Evolutionary conservation across 2,888 invertebrate genomes (phyloP), one percentile per base, ranked within the genome.

Genomic region (Pinctada fucata): DNA sequence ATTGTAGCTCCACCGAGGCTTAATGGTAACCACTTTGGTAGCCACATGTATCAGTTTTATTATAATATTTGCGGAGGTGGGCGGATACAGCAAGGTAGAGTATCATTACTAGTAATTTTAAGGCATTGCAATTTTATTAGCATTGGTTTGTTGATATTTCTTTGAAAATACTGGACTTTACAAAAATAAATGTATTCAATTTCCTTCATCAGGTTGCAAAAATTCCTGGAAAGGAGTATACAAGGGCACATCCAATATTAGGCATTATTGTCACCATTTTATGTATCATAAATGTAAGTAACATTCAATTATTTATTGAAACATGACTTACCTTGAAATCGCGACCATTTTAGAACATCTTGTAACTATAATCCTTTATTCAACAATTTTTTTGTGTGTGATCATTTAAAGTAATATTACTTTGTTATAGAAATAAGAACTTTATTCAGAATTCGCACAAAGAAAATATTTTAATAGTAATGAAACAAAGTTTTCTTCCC

Each of bases 231-330:
- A 84, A 86, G 76, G 75, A 79, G 49, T 86, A 85, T 63, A 50
- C 83, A n/a, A 75, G 80, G 47, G 90, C 91, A 31, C 91, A 91
- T 81, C 91, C 91, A 47, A 83, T 89, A 47, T 85, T 91, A 13
- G 91, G 91, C 10, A 90, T 91, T 76, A 90, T 90, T 71, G 87
- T 89, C 45, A 88, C 90, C 49, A 83, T 88, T 69, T 85, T 91
- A 73, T 84, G 85, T 78, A 72, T 91, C n/a, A 78, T 89, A 66
- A 91, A 91, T 84, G 91, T 91, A 83, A 91, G 91, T 86, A 58
- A 31, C 31, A 31, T 31, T 31, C 31, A 31, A 31, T 31, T 31
- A 31, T 31, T 31, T 31, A 31, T 31, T 31, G 31, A 31, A 31
- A 31, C 1, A 31, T 31, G 31, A 31, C 31, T 31, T 31, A 1